phyloP scores from a whole-genome alignment of 2,113 vertebrate genomes.

The Xyrauchen texanus region DNA sequence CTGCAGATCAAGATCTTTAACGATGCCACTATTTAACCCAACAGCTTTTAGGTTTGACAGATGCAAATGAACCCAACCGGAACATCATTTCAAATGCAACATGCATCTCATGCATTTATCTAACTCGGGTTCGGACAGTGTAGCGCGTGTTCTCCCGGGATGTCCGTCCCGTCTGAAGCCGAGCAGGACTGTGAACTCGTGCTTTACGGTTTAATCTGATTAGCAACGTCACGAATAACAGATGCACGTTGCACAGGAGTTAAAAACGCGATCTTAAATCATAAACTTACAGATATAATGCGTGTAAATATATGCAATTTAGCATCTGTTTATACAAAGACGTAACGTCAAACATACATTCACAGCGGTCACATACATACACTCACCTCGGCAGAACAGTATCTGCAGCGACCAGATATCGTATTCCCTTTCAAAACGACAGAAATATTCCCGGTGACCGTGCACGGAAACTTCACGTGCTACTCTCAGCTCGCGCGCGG shows the following conservation, averaged over 20 bases:
- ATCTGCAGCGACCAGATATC: conserved; percentile 12
- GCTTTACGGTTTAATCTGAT: background rate
- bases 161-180: background rate
- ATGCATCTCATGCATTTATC: too few relatives aligned
- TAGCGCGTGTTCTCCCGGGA: background rate
- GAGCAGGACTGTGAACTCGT: background rate
- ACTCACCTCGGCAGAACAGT: conserved; percentile 69
- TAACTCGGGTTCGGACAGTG: too few relatives aligned
- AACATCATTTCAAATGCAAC: too few relatives aligned
- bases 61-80: too few relatives aligned
- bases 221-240: background rate
- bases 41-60: too few relatives aligned
- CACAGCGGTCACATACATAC: conserved; percentile 37
- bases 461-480: conserved; percentile 67
- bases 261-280: background rate
- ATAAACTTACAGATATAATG: background rate
- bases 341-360: background rate
- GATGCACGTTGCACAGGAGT: background rate
- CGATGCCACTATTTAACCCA: too few relatives aligned
- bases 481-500: conserved; percentile 40
- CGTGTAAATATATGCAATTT: background rate
- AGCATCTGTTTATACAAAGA: background rate
- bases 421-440: conserved; percentile 23
- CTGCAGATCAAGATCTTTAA: too few relatives aligned
- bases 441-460: conserved; percentile 59